These are phyloP conservation scores for Bombycilla garrulus DNA, from an alignment of 2,113 vertebrate species.

Conservation along the genomic window DNA sequence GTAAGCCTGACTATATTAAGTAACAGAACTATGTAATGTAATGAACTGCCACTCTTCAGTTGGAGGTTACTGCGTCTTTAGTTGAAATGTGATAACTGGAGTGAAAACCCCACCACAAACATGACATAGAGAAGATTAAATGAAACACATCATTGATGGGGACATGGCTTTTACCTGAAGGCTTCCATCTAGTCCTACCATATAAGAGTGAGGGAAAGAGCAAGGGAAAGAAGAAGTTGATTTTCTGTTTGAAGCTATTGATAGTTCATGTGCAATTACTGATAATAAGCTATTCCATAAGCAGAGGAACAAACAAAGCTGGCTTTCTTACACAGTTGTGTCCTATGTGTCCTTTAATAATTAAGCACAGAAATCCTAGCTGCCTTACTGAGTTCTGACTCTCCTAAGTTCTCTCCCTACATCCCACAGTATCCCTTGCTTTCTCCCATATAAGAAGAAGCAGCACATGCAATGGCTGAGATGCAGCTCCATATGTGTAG, in stretches of 20 bases:
- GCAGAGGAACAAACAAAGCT: not conserved
- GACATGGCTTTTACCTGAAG: not conserved
- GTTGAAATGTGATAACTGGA: not conserved
- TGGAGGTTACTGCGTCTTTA: not conserved
- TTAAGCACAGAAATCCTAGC: not conserved
- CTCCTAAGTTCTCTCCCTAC: not conserved
- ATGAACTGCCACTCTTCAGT: not conserved
- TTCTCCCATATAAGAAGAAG: not conserved
- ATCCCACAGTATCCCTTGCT: not conserved
- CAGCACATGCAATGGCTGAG: not conserved
- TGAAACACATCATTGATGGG: not conserved
- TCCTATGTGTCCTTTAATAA: not conserved
- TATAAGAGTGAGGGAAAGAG: not conserved
- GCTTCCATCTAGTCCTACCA: not conserved
- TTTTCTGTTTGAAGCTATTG: not conserved
- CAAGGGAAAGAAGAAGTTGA: not conserved
- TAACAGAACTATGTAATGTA: not conserved
- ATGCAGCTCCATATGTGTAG: not conserved
- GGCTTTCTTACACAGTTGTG: accelerated
- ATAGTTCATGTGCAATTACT: not conserved
- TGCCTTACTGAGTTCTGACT: not conserved
- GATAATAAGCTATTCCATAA: not conserved
- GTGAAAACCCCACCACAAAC: not conserved
- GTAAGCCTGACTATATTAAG: not conserved
- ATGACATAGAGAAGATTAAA: not conserved